Conservation (phyloP, 2,113 vertebrate genomes). For the Irena cyanogastra region DNA sequence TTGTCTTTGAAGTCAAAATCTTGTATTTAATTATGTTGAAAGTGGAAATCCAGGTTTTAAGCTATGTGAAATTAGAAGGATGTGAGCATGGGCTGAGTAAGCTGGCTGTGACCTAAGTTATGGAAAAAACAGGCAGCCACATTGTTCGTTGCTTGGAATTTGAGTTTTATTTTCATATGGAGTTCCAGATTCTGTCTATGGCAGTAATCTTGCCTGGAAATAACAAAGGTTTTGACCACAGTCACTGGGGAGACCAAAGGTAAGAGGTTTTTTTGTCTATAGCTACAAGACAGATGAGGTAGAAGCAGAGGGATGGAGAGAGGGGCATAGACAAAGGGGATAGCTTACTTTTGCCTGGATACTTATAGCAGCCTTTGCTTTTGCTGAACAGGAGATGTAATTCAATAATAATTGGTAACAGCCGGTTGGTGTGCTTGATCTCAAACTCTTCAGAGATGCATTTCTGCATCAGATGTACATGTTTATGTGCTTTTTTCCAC, state of each 20-base stretch:
- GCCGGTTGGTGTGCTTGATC: not conserved
- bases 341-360: not conserved
- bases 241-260: not conserved
- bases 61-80: not conserved
- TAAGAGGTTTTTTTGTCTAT: not conserved
- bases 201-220: not conserved
- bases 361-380: not conserved
- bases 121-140: not conserved
- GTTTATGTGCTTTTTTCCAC: not conserved
- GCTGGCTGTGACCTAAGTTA: not conserved
- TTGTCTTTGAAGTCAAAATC: not conserved
- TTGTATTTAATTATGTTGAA: not conserved
- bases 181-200: not conserved
- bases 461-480: not conserved
- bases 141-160: not conserved
- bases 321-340: not conserved
- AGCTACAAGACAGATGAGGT: not conserved
- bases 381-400: not conserved
- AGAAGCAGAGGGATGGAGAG: not conserved
- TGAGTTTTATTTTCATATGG: not conserved
- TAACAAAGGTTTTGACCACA: not conserved
- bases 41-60: not conserved
- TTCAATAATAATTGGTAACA: not conserved
- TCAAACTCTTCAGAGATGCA: not conserved
- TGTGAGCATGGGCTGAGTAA: not conserved